A percentile compares a stretch with the other conserved stretches of the same genome.
These are phyloP conservation scores for Coelinius sp. DNA, from an alignment of 2,888 invertebrate genomes.

Conservation along the genomic window DNA sequence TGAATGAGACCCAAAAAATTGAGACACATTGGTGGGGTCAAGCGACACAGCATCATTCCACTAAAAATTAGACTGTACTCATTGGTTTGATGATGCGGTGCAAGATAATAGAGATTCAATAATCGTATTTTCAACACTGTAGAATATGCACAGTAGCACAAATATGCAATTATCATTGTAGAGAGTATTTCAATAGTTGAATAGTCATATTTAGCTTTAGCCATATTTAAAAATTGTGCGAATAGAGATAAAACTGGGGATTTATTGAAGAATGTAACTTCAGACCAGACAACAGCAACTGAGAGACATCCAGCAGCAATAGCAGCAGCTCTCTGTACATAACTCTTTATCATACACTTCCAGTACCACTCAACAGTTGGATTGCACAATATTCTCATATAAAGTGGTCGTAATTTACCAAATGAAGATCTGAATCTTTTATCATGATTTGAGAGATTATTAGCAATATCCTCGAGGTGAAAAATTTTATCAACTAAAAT, in stretches of 20 bases:
- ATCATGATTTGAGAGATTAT: constrained; percentile 79
- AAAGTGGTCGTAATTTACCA: constrained; percentile 75
- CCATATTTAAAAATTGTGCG: constrained; percentile 91
- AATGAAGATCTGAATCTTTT: constrained; percentile 80
- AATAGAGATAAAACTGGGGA: constrained; percentile 95
- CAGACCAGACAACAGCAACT: constrained; percentile 97
- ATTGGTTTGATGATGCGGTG: constrained; percentile 98
- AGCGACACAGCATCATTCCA: constrained; percentile 96
- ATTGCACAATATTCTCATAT: constrained; percentile 77
- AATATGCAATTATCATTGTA: constrained; percentile 91
- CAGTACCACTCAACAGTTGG: constrained; percentile 94
- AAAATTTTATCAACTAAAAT: constrained; percentile 85
- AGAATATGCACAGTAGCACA: constrained; percentile 98
- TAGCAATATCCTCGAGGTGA: constrained; percentile 89
- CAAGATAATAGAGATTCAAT: constrained; percentile 96
- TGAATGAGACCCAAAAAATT: constrained; percentile 98
- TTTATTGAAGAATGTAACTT: constrained; percentile 96
- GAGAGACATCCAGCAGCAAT: constrained; percentile 85
- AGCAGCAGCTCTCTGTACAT: constrained; percentile 82
- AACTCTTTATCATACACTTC: constrained; percentile 87
- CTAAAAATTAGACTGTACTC: constrained; percentile 99
- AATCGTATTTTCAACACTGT: constrained; percentile 97
- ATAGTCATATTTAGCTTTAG: constrained; percentile 89
- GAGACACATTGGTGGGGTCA: constrained; percentile 98
- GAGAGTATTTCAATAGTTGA: constrained; percentile 95